phyloP scores from a whole-genome alignment of 1,140 invertebrate genomes.

The Bombus fervidus region DNA sequence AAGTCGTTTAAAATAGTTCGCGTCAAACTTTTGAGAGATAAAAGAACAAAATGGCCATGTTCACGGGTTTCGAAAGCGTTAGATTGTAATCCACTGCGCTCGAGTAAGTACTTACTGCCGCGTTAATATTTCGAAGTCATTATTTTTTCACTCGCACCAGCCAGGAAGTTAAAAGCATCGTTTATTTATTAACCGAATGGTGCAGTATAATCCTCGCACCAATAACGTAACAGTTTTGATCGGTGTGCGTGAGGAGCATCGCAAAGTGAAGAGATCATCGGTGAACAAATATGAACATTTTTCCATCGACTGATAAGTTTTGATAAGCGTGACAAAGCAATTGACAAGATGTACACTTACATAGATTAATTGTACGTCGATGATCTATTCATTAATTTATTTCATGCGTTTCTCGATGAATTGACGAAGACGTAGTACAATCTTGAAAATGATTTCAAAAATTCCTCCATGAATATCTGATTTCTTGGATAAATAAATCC shows the following conservation, averaged over 20 bases:
- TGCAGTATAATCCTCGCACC: not conserved
- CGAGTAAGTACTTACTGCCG: not conserved
- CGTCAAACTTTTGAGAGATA: conserved; percentile 24
- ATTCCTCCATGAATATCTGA: no score
- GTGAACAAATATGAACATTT: not conserved
- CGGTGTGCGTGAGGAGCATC: not conserved
- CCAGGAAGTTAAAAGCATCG: conserved; percentile 24
- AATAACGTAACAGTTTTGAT: conserved; percentile 20
- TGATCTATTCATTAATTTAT: no score
- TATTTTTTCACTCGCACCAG: conserved; percentile 25
- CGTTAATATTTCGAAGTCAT: conserved; percentile 42
- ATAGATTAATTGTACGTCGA: no score
- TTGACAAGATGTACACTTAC: no score
- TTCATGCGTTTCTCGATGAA: no score
- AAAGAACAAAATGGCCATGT: conserved; percentile 2
- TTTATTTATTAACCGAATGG: conserved; percentile 31
- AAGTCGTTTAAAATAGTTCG: conserved; percentile 29
- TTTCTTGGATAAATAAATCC: no score
- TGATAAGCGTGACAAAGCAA: no score
- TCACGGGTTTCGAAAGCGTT: conserved; percentile 1
- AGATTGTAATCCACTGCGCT: not conserved
- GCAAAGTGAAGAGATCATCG: not conserved
- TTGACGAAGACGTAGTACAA: no score
- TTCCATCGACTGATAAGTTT: no score
- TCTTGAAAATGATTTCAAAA: no score